Evolutionary conservation across 2,797 vertebrate species (phyloP).

Genomic region (Urophycis tenuis): DNA sequence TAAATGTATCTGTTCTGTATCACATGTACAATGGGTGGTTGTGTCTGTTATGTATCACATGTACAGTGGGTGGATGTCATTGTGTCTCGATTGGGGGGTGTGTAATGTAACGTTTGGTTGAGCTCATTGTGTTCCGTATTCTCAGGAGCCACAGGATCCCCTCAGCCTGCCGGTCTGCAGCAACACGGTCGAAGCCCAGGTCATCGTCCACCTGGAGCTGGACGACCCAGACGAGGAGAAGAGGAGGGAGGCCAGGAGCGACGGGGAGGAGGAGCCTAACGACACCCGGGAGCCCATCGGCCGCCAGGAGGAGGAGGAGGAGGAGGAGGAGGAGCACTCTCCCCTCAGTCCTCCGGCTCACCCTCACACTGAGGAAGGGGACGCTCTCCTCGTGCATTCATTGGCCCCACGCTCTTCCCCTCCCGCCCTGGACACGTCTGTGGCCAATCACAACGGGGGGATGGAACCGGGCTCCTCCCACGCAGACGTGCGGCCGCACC

Average conservation of each 20-base stretch:
- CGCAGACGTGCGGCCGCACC: slow-evolving; percentile 43
- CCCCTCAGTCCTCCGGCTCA: slow-evolving; percentile 38
- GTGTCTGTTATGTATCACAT: neutral
- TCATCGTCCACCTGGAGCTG: slow-evolving; percentile 83
- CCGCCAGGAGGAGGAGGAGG: slow-evolving; percentile 38
- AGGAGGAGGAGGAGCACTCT: slow-evolving; percentile 46
- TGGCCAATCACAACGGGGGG: slow-evolving; percentile 58
- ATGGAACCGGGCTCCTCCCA: slow-evolving; percentile 37
- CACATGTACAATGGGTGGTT: neutral
- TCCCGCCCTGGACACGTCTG: slow-evolving; percentile 44
- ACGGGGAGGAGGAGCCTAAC: slow-evolving; percentile 34
- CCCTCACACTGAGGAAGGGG: slow-evolving; percentile 27
- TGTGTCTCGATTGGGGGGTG: neutral
- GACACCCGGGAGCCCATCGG: slow-evolving; percentile 48
- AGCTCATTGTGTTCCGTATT: slow-evolving; percentile 22
- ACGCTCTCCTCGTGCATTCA: slow-evolving; percentile 44
- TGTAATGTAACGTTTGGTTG: neutral
- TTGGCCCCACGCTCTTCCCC: slow-evolving; percentile 50
- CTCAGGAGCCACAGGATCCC: slow-evolving; percentile 72
- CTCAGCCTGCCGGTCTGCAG: slow-evolving; percentile 60
- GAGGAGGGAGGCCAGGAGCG: slow-evolving; percentile 29
- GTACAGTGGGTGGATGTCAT: neutral
- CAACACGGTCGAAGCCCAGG: slow-evolving; percentile 90
- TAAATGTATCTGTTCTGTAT: neutral
- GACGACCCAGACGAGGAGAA: slow-evolving; percentile 30